Percentiles rank a stretch among this genome's conserved stretches.
These are phyloP conservation scores for Chascanopsetta lugubris DNA, from an alignment of 2,113 vertebrate species.

Conservation along the genomic window DNA sequence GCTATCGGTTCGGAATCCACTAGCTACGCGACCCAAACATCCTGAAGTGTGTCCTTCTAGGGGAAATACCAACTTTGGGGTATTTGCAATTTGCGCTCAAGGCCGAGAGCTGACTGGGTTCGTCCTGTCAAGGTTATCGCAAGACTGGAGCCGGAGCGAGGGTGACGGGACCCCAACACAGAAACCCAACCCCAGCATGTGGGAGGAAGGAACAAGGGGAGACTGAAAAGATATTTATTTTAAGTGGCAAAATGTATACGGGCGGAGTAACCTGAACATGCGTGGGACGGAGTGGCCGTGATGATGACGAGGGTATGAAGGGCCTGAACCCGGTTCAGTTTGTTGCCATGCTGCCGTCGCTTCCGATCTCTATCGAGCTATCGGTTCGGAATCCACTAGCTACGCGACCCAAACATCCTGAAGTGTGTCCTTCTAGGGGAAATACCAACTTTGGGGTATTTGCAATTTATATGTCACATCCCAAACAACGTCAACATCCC, in stretches of 20 bases:
- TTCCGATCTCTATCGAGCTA: slow-evolving; percentile 1
- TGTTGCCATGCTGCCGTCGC: slow-evolving; percentile 5
- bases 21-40: slow-evolving; percentile 38
- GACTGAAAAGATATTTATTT: slow-evolving; percentile 42
- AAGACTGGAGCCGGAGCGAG: slow-evolving; percentile 53
- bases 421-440: slow-evolving; percentile 54
- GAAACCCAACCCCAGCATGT: slow-evolving; percentile 51
- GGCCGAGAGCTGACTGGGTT: slow-evolving; percentile 38
- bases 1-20: slow-evolving; percentile 39
- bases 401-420: slow-evolving; percentile 35
- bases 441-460: slow-evolving; percentile 51
- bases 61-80: slow-evolving; percentile 49
- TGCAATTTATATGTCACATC: slow-evolving; percentile 33
- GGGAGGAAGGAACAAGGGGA: slow-evolving; percentile 4
- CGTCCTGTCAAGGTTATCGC: slow-evolving; percentile 71
- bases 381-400: slow-evolving; percentile 41
- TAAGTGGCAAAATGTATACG: slow-evolving; percentile 30
- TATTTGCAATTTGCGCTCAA: slow-evolving; percentile 45
- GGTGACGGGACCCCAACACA: slow-evolving; percentile 32
- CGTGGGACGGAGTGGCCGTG: slow-evolving; percentile 13
- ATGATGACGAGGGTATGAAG: slow-evolving; percentile 1
- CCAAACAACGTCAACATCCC: slow-evolving; percentile 52
- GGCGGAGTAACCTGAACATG: slow-evolving; percentile 16
- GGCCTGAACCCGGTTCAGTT: not conserved
- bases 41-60: slow-evolving; percentile 48